A percentile compares a stretch with the other conserved stretches of the same genome.
phyloP scores from a whole-genome alignment of 1,140 invertebrate species.

The Drosophila azteca region DNA sequence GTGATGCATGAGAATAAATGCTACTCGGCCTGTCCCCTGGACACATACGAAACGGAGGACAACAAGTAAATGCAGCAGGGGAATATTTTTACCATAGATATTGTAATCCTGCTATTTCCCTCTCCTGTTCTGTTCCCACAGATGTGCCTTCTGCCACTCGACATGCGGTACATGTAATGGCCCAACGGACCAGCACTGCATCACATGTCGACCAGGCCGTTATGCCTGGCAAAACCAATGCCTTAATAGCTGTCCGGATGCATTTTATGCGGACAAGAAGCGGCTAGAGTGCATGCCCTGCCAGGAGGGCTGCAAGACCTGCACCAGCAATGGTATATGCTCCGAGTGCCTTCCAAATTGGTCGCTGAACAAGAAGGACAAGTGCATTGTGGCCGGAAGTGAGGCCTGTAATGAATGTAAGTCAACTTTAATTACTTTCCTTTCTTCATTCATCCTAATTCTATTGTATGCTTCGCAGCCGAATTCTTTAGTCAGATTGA shows the following conservation, averaged over 20 bases:
- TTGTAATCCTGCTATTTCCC: not conserved
- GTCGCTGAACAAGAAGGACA: slow-evolving; percentile 89
- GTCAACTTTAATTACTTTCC: not conserved
- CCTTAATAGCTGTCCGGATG: slow-evolving; percentile 88
- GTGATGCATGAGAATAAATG: slow-evolving; percentile 92
- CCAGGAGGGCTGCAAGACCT: slow-evolving; percentile 89
- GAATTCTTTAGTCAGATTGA: slow-evolving; percentile 88
- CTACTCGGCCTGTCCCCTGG: slow-evolving; percentile 90
- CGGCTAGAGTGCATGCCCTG: slow-evolving; percentile 90
- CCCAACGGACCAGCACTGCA: slow-evolving; percentile 90
- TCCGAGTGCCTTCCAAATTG: slow-evolving; percentile 88
- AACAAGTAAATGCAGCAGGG: slow-evolving; percentile 86
- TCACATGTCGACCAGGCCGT: slow-evolving; percentile 89
- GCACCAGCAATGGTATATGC: slow-evolving; percentile 87
- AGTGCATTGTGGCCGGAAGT: slow-evolving; percentile 88
- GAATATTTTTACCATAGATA: not conserved
- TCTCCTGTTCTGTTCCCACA: slow-evolving; percentile 41
- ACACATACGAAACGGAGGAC: slow-evolving; percentile 92
- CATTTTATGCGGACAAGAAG: slow-evolving; percentile 90
- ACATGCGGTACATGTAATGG: slow-evolving; percentile 93
- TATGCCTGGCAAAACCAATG: slow-evolving; percentile 88
- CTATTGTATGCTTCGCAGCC: slow-evolving; percentile 82
- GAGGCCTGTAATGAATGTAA: slow-evolving; percentile 87
- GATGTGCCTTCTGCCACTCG: slow-evolving; percentile 90
- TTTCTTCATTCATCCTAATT: not conserved